Percentiles rank a stretch among this genome's conserved stretches.
phyloP scores from a whole-genome alignment of 2,113 vertebrate genomes.

The Pogonocichla stellata region DNA sequence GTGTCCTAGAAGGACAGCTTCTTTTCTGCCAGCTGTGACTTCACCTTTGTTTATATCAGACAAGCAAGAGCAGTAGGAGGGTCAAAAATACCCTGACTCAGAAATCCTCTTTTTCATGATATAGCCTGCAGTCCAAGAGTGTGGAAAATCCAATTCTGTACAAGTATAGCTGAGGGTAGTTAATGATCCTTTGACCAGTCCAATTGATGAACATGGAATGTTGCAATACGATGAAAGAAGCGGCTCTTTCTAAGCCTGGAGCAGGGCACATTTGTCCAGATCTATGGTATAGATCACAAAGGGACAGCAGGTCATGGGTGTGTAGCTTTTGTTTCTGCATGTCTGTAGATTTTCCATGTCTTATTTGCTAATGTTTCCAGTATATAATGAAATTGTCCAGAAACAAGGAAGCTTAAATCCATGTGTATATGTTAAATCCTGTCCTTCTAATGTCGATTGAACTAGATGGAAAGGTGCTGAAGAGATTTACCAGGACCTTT shows the following conservation, averaged over 20 bases:
- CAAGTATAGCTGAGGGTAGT: slow-evolving; percentile 32
- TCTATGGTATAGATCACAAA: slow-evolving; percentile 10
- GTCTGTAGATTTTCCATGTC: not conserved
- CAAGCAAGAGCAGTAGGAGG: not conserved
- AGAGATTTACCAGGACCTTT: not conserved
- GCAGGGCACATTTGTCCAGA: slow-evolving; percentile 33
- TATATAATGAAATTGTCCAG: not conserved
- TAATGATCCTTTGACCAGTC: slow-evolving; percentile 44
- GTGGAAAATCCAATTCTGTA: slow-evolving; percentile 64
- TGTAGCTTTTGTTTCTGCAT: not conserved
- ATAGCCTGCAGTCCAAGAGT: not conserved
- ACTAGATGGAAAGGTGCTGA: not conserved
- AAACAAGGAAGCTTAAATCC: not conserved
- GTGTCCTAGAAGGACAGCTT: not conserved
- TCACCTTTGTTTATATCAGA: not conserved
- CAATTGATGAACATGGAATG: not conserved
- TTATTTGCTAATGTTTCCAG: not conserved
- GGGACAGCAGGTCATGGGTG: slow-evolving; percentile 9
- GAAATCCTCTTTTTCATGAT: not conserved
- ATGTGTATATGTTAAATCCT: not conserved
- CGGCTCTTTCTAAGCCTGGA: slow-evolving; percentile 16
- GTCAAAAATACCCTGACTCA: slow-evolving; percentile 14
- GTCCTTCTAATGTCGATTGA: not conserved
- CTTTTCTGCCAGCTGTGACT: not conserved
- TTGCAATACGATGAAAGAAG: slow-evolving; percentile 9